Evolutionary conservation across 2,797 vertebrate species (phyloP).

Genomic region (Tokudaia tokunoshimensis): DNA sequence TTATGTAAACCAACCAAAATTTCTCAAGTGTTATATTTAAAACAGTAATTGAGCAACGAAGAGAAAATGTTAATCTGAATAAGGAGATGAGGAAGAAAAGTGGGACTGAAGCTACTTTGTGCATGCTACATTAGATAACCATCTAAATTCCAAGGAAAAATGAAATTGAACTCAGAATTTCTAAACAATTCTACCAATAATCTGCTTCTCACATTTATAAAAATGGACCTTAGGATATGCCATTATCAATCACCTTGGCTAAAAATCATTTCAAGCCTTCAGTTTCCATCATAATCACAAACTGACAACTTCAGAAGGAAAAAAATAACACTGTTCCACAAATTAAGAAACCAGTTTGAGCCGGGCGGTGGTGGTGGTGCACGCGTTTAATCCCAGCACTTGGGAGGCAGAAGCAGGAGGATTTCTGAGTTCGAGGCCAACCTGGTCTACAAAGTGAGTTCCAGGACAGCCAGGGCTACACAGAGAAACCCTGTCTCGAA

Average conservation of each 20-base stretch:
- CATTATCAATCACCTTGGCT: slow-evolving; percentile 22
- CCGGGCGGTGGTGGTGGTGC: no score
- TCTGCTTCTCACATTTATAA: slow-evolving; percentile 46
- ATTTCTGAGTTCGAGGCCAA: no score
- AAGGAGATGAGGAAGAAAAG: not conserved
- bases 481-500: no score
- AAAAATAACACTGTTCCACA: slow-evolving; percentile 44
- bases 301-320: slow-evolving; percentile 43
- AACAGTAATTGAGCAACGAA: not conserved
- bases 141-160: slow-evolving; percentile 56
- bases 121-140: slow-evolving; percentile 40
- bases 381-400: no score
- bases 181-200: slow-evolving; percentile 41
- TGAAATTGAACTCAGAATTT: slow-evolving; percentile 51
- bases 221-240: not conserved
- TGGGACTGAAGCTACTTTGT: slow-evolving; percentile 33
- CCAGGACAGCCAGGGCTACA: no score
- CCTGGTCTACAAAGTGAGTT: no score
- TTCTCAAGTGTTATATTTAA: slow-evolving; percentile 21
- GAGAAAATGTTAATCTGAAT: slow-evolving; percentile 35
- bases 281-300: slow-evolving; percentile 38
- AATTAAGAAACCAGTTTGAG: not conserved
- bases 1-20: slow-evolving; percentile 56
- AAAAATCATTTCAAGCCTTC: slow-evolving; percentile 54
- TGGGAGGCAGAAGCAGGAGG: no score